Evolutionary conservation across 2,888 invertebrate genomes (phyloP), one percentile per base, ranked within the genome.

Genomic region (Calameuta idolon): DNA sequence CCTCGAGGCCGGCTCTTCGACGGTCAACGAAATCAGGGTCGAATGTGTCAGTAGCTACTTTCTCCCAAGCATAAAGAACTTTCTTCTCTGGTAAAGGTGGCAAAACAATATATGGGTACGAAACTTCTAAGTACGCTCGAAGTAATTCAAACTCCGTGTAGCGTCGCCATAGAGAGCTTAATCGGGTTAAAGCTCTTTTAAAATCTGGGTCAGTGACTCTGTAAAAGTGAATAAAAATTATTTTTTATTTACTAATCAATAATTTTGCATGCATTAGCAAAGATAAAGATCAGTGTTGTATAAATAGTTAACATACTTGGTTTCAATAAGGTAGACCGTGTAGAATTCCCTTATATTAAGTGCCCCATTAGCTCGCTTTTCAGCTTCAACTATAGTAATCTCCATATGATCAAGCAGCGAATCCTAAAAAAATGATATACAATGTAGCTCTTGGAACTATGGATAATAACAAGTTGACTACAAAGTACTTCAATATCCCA

Each of bases 121-220:
- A 95, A 40, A 95, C 93, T 87, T 95, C 95, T 79, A 97, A 92
- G 88, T 96, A 96, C 84, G 95, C 94, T 84, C 95, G 93, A 75
- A 97, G 93, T 84, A 96, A 94, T 90, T 97, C 97, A 92, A 97
- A 97, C 90, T 97, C 97, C 74, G 96, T 96, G 89, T 97, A 97
- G 55, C 97, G 92, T 83, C 97, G 92, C 96, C 96, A 96, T 84
- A 96, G 93, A 30, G 95, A 94, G 83, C 94, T 95, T 78, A 95
- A 92, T 88, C 94, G 94, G 3, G 93, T 93, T 73, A 95, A 92
- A 73, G 95, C 94, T 79, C 92, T 90, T 85, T 94, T 94, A 84
- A 94, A 94, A 15, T 94, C 93, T 12, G 93, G 92, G 91, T 95
- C 95, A 34, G 94, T 94, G 12, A 95, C 94, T 92, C 95, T 95